Base-by-base conservation (phyloP, 2,113 vertebrate species). In the Protobothrops mucrosquamatus region DNA sequence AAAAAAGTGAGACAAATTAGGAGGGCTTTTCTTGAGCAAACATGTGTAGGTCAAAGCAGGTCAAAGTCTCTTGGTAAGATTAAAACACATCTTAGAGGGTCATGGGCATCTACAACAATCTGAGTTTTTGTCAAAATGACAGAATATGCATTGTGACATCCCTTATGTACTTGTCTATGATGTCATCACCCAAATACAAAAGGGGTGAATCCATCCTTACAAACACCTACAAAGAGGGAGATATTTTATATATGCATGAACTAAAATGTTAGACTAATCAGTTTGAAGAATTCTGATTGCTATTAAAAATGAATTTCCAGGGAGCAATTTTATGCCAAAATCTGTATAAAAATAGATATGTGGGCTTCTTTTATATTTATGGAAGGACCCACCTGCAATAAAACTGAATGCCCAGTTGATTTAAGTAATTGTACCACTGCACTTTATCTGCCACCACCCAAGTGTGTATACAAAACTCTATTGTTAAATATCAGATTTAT, bases 391-490 rank as follows among this genome's bases (percentile, higher is more conserved):
- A 87, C 90, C 92, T 95, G 94, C 81, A 96, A 85, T 89, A 93
- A 91, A 92, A 95, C 90, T 85, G 91, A 87, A 43, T 91, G 54
- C 88, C 48, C 48, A 91, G 2, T 91, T 96, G 89, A 94, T 90
- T 95, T 94, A 91, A 92, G 54, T 57, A 57, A 89, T 89, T 87
- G 90, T 3, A 1, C 56, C 55, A 95, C 7, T 12, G 91, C 93
- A 34, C 89, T 59, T 94, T 92, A 91, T 89, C 64, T 94, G 96
- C 59, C 52, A 92, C 93, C 94, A 96, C 94, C 93, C 91, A 96
- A 94, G 93, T 93, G 69, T n/a, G 52, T 89, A 90, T 12, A 96
- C 56, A 94, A 96, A 94, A 14, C 59, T 81, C 92, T 91, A 90
- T 89, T 96, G 91, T 95, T 91, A 90, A 92, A 93, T 39, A 95